A percentile compares a stretch with the other conserved stretches of the same genome.
These are phyloP conservation scores for Thumatha senex DNA, from an alignment of 2,888 invertebrate species.

Conservation along the genomic window DNA sequence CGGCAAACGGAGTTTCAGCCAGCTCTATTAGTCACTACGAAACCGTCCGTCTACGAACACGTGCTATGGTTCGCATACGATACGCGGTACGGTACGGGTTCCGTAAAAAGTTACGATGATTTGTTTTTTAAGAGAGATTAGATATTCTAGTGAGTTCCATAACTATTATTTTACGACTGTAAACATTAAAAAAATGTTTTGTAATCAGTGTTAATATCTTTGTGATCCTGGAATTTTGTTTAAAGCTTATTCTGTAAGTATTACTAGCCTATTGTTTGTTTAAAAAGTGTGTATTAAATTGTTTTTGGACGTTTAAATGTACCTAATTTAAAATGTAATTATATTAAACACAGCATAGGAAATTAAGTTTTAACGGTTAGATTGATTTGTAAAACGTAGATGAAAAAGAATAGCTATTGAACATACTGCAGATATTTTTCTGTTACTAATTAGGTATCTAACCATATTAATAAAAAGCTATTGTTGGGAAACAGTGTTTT, in stretches of 20 bases:
- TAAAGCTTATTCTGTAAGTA: constrained; percentile 37
- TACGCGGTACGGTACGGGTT: neutral
- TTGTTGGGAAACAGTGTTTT: too few species aligned
- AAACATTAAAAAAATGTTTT: constrained; percentile 39
- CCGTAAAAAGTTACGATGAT: constrained; percentile 52
- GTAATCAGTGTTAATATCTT: constrained; percentile 44
- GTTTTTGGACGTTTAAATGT: neutral
- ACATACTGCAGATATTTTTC: too few species aligned
- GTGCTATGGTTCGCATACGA: constrained; percentile 39
- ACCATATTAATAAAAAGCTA: too few species aligned
- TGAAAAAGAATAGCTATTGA: too few species aligned
- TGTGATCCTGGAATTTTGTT: constrained; percentile 38
- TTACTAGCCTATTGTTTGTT: constrained; percentile 16
- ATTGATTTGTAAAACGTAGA: too few species aligned
- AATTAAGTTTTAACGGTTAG: too few species aligned
- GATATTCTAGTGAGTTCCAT: constrained; percentile 39
- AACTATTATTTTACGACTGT: constrained; percentile 37
- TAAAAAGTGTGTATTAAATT: constrained; percentile 3
- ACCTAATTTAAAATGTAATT: too few species aligned
- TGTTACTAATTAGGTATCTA: too few species aligned
- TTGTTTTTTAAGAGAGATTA: constrained; percentile 43
- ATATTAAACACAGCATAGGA: too few species aligned
- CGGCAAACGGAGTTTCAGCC: constrained; percentile 1
- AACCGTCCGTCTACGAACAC: constrained; percentile 56
- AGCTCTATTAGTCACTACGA: constrained; percentile 52